These are phyloP conservation scores for Microctonus aethiopoides DNA, from an alignment of 2,888 invertebrate genomes.

Conservation along the genomic window DNA sequence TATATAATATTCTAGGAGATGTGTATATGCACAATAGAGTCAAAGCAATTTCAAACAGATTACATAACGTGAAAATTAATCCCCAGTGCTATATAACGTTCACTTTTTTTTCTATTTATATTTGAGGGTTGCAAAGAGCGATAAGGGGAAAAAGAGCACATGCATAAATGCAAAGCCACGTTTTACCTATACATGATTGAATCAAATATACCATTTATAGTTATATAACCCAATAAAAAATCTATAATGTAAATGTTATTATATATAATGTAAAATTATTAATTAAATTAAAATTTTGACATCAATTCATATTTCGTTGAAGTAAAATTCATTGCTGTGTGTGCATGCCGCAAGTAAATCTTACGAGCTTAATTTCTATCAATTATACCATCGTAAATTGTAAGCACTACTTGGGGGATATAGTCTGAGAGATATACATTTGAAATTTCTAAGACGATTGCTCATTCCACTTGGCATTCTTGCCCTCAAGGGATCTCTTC, in stretches of 20 bases:
- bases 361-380: conserved; percentile 19
- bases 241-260: conserved; percentile 4
- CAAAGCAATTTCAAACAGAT: neutral
- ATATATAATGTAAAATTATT: neutral
- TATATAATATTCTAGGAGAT: neutral
- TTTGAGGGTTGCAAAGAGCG: neutral
- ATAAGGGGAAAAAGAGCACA: neutral
- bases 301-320: neutral
- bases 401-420: conserved; percentile 11
- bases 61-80: neutral
- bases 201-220: neutral
- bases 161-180: conserved; percentile 26
- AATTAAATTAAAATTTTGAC: neutral
- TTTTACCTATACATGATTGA: neutral
- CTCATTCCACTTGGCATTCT: conserved; percentile 5
- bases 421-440: conserved; percentile 13
- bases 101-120: neutral
- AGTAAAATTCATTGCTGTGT: neutral
- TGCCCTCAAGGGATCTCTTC: conserved; percentile 21
- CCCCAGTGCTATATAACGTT: neutral
- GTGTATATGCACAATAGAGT: no score
- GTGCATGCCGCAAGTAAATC: neutral
- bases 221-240: no score
- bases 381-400: conserved; percentile 24
- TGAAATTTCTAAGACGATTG: conserved; percentile 23